Percentiles rank a stretch among this genome's conserved stretches.
These are phyloP conservation scores for Aspidiotus rigidus DNA, from an alignment of 2,888 invertebrate species.

Conservation along the genomic window DNA sequence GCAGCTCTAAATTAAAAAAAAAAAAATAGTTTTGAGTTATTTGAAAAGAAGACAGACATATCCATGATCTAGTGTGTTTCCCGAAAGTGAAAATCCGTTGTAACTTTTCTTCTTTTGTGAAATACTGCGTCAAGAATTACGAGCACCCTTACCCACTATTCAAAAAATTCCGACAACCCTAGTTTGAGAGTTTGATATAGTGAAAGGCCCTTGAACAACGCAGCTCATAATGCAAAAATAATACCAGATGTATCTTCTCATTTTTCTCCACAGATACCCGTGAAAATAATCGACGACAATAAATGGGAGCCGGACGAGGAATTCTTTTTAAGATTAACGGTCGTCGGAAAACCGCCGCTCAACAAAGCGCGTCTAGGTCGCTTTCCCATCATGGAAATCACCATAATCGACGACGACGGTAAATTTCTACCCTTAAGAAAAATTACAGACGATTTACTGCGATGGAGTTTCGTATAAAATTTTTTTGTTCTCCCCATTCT, in stretches of 20 bases:
- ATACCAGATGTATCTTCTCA: background rate
- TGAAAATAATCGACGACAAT: slow-evolving; percentile 50
- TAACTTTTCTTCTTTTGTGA: too few species aligned
- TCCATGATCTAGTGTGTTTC: too few species aligned
- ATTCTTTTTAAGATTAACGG: slow-evolving; percentile 50
- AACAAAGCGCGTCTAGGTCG: slow-evolving; percentile 46
- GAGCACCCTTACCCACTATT: too few species aligned
- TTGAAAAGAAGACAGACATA: too few species aligned
- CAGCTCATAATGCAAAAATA: too few species aligned
- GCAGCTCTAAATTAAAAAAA: too few species aligned
- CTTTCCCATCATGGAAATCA: slow-evolving; percentile 50
- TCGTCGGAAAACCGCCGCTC: slow-evolving; percentile 39
- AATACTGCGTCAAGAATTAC: too few species aligned
- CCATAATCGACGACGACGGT: slow-evolving; percentile 53
- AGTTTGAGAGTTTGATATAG: too few species aligned
- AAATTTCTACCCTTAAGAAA: slow-evolving; percentile 30
- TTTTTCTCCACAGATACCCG: slow-evolving; percentile 41
- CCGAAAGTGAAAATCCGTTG: too few species aligned
- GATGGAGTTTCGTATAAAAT: background rate
- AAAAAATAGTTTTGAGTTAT: too few species aligned
- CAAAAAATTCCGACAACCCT: too few species aligned
- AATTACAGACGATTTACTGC: background rate
- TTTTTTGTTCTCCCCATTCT: slow-evolving; percentile 15
- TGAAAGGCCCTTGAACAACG: too few species aligned
- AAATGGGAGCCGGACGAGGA: slow-evolving; percentile 55